Base-by-base conservation (phyloP, 2,113 vertebrate genomes). In the Pomatorhinus ruficollis region DNA sequence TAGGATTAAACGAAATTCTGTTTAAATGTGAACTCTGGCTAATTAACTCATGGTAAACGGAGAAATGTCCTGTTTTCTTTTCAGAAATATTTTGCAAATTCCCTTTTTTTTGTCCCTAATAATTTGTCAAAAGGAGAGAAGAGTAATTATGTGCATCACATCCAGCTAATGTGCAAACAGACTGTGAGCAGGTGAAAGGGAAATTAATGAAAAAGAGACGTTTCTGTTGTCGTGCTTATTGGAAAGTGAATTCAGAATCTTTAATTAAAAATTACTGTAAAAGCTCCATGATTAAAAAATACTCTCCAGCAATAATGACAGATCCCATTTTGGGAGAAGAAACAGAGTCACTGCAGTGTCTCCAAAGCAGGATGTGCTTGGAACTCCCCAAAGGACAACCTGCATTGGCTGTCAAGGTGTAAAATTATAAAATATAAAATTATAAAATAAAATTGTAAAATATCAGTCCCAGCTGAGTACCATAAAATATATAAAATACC, bases 21-120 rank as follows among this genome's bases (percentile, higher is more conserved):
- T 86, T 95, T 87, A 91, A 94, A 93, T 85, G 52, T 95, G 64
- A 96, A 96, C 54, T 89, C 87, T 60, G 56, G 19, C 61, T 96
- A 95, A 96, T 97, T 96, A 91, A 69, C 28, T 96, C 60, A 71
- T 49, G 50, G 76, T 77, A 96, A 96, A 93, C 54, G 95, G 61
- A 92, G 45, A 85, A 95, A 90, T 72, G 4, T 33, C 60, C 54
- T 4, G 1, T 87, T 96, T 71, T 79, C 70, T 95, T 77, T 52
- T 50, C 83, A 86, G 45, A 95, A 96, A 89, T 47, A 74, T 87
- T 94, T 87, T 70, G 25, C 50, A 85, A 63, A 81, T 91, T 96
- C 69, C 15, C 9, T 66, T 94, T 89, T 89, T 89, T 35, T 49
- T 49, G 45, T 77, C 57, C 60, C 37, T 44, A 83, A 78, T 52